Evolutionary conservation across 2,888 invertebrate genomes (phyloP).

Genomic region (Rhyacophila evoluta): DNA sequence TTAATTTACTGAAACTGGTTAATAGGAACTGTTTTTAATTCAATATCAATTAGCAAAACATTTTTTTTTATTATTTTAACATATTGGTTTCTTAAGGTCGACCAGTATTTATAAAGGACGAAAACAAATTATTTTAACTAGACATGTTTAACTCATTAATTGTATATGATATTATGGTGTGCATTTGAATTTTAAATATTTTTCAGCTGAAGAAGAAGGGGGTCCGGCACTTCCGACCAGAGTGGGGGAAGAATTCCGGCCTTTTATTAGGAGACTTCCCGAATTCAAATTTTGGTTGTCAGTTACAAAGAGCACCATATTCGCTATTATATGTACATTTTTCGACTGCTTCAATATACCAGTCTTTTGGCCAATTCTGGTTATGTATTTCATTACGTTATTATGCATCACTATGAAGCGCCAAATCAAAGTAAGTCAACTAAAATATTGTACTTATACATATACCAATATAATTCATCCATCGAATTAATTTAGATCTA

Average conservation of each 20-base stretch:
- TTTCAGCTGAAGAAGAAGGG: slow-evolving; percentile 74
- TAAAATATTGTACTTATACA: too few species aligned
- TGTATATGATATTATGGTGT: too few species aligned
- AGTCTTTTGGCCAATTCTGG: slow-evolving; percentile 99
- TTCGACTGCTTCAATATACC: slow-evolving; percentile 99
- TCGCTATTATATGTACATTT: slow-evolving; percentile 93
- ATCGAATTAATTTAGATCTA: too few species aligned
- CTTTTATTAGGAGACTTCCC: slow-evolving; percentile 95
- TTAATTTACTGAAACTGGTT: too few species aligned
- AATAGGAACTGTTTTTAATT: too few species aligned
- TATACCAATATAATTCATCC: too few species aligned
- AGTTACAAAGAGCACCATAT: slow-evolving; percentile 91
- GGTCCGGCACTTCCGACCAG: slow-evolving; percentile 96
- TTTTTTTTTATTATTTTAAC: too few species aligned
- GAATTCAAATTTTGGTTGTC: slow-evolving; percentile 99
- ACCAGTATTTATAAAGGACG: not conserved
- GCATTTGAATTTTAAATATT: not conserved
- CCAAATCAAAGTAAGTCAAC: slow-evolving; percentile 92
- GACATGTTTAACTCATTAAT: not conserved
- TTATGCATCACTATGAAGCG: slow-evolving; percentile 99
- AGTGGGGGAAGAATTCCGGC: slow-evolving; percentile 97
- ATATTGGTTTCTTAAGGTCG: not conserved
- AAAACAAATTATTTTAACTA: slow-evolving; percentile 58
- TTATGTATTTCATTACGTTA: slow-evolving; percentile 99
- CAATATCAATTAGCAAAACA: too few species aligned